phyloP scores from a whole-genome alignment of 2,797 vertebrate genomes.

The Gadopsis bispinosus region DNA sequence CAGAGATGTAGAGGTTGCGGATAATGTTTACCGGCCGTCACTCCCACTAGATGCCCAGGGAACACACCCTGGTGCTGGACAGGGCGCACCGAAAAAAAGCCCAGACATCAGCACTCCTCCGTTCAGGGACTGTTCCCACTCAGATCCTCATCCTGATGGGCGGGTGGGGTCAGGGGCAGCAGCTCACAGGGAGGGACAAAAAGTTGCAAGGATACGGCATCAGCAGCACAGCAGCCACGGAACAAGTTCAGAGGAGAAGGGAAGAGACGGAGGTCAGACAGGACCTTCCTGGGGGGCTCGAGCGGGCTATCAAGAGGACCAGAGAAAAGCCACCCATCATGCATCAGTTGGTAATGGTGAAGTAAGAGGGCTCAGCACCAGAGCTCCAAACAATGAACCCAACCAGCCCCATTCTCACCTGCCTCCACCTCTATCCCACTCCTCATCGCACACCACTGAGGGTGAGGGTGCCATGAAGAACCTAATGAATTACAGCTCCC shows the following conservation, averaged over 20 bases:
- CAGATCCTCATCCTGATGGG: conserved; percentile 64
- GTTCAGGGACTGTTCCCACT: conserved; percentile 82
- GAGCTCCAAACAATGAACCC: conserved; percentile 56
- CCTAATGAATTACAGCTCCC: conserved; percentile 95
- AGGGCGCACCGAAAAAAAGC: conserved; percentile 74
- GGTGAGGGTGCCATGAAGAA: conserved; percentile 94
- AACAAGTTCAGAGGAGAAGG: conserved; percentile 77
- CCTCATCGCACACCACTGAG: conserved; percentile 64
- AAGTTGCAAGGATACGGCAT: conserved; percentile 94
- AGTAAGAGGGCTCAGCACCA: conserved; percentile 74
- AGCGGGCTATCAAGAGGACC: conserved; percentile 79
- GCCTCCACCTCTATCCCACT: conserved; percentile 54
- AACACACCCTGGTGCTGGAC: conserved; percentile 60
- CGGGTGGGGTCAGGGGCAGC: conserved; percentile 72
- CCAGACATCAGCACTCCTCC: conserved; percentile 87
- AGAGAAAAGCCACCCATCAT: conserved; percentile 85
- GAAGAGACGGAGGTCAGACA: conserved; percentile 82
- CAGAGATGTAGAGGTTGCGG: conserved; percentile 78
- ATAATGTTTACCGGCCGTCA: conserved; percentile 83
- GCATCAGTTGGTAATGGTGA: conserved; percentile 82
- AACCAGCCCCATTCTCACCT: conserved; percentile 68
- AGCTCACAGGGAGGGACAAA: conserved; percentile 88
- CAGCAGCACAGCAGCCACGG: conserved; percentile 89
- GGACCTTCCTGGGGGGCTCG: conserved; percentile 76
- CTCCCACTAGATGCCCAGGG: conserved; percentile 84